Evolutionary conservation across 1,140 invertebrate species (phyloP).

Genomic region (Stegodyphus mimosarum): DNA sequence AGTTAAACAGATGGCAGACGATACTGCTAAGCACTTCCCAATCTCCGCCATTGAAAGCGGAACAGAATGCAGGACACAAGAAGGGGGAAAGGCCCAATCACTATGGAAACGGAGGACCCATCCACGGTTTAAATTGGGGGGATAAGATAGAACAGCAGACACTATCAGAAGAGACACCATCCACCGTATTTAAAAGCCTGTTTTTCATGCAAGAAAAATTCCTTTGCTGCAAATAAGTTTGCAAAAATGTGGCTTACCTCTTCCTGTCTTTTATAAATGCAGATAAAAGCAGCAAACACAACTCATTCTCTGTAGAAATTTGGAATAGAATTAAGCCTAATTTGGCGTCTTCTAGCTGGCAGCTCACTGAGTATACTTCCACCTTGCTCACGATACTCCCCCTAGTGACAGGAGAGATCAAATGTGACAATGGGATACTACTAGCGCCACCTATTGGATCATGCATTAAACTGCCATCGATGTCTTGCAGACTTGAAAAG

Average conservation of each 20-base stretch:
- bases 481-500: too few species aligned
- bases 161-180: not conserved
- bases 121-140: conserved; percentile 49
- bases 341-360: conserved; percentile 6
- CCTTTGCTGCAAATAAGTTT: too few species aligned
- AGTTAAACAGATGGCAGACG: not conserved
- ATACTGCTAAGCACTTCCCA: not conserved
- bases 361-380: conserved; percentile 38
- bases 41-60: conserved; percentile 50
- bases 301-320: not conserved
- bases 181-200: not conserved
- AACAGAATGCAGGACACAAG: conserved; percentile 25
- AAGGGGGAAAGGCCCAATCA: conserved; percentile 47
- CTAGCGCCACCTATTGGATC: conserved; percentile 42
- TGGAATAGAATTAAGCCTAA: conserved; percentile 30
- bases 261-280: too few species aligned
- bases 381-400: conserved; percentile 35
- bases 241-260: too few species aligned
- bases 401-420: conserved; percentile 54
- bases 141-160: conserved; percentile 29
- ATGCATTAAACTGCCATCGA: not conserved
- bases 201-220: too few species aligned
- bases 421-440: conserved; percentile 41
- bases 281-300: not conserved
- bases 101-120: conserved; percentile 41